These are phyloP conservation scores for Brassicogethes aeneus DNA, from an alignment of 2,888 invertebrate genomes.

Conservation along the genomic window DNA sequence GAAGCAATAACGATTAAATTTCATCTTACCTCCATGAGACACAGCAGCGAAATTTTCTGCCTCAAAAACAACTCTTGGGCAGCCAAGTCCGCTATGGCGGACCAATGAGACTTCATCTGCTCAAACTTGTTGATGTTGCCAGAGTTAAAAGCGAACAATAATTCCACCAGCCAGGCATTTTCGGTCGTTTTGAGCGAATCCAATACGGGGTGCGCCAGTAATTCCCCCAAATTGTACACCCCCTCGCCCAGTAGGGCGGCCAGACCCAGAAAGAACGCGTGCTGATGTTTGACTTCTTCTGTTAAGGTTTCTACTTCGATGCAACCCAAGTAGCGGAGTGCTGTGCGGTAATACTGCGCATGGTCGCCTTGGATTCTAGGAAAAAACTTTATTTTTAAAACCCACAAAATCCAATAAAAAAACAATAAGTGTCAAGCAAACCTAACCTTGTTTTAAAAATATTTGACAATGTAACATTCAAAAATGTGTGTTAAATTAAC, in stretches of 20 bases:
- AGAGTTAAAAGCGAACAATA: slow-evolving; percentile 77
- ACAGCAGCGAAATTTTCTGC: slow-evolving; percentile 90
- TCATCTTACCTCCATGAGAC: slow-evolving; percentile 89
- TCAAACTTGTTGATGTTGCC: slow-evolving; percentile 75
- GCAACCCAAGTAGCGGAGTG: slow-evolving; percentile 66
- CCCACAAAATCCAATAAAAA: no score
- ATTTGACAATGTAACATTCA: no score
- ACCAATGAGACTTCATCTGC: slow-evolving; percentile 64
- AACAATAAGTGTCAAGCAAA: no score
- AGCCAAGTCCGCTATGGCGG: slow-evolving; percentile 71
- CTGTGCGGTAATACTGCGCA: slow-evolving; percentile 91
- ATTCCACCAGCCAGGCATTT: slow-evolving; percentile 80
- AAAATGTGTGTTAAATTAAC: no score
- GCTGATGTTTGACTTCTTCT: slow-evolving; percentile 57
- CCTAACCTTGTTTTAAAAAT: no score
- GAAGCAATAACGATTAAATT: no score
- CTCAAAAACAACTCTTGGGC: slow-evolving; percentile 72
- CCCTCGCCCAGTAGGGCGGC: slow-evolving; percentile 92
- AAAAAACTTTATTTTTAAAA: no score
- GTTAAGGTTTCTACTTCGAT: slow-evolving; percentile 59
- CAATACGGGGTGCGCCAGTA: slow-evolving; percentile 91
- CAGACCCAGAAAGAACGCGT: slow-evolving; percentile 85
- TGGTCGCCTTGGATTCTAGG: slow-evolving; percentile 78
- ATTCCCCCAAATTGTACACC: slow-evolving; percentile 94
- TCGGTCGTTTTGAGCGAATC: slow-evolving; percentile 71